Evolutionary conservation across 2,797 vertebrate genomes (phyloP).

Genomic region (Allobates femoralis): DNA sequence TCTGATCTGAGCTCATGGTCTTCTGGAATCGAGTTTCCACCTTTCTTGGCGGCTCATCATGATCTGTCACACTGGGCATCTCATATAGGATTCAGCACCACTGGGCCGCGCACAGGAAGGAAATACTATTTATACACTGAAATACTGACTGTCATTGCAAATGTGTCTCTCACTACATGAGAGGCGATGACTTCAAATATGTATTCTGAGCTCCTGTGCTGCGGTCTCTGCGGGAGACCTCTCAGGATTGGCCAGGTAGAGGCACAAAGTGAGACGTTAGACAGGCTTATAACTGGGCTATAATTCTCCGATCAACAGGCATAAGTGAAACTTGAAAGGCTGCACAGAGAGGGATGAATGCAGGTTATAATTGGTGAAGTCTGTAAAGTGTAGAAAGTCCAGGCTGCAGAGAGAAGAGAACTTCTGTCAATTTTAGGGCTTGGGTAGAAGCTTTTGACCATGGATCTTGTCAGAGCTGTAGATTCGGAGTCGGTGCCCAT

Average conservation of each 20-base stretch:
- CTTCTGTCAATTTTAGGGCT: neutral
- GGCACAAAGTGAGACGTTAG: neutral
- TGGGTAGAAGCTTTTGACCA: neutral
- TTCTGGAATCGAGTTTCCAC: neutral
- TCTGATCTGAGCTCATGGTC: neutral
- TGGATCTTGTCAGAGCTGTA: neutral
- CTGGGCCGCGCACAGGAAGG: slow-evolving; percentile 33
- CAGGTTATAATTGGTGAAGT: neutral
- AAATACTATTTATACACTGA: slow-evolving; percentile 48
- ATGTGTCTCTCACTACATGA: slow-evolving; percentile 27
- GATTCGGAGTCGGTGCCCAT: no score
- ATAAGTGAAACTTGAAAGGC: neutral
- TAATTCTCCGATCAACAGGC: slow-evolving; percentile 16
- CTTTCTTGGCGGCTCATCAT: neutral
- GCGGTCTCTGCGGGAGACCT: neutral
- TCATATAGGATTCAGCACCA: slow-evolving; percentile 14
- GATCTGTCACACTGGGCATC: neutral
- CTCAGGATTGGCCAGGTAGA: slow-evolving; percentile 9
- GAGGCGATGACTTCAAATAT: neutral
- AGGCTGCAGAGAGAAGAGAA: neutral
- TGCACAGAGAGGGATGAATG: neutral
- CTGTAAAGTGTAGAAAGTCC: neutral
- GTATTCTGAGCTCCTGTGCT: neutral
- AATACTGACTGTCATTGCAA: slow-evolving; percentile 22
- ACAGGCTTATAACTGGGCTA: neutral